Conservation (phyloP, 2,888 invertebrate genomes). For the Calameuta idolon region DNA sequence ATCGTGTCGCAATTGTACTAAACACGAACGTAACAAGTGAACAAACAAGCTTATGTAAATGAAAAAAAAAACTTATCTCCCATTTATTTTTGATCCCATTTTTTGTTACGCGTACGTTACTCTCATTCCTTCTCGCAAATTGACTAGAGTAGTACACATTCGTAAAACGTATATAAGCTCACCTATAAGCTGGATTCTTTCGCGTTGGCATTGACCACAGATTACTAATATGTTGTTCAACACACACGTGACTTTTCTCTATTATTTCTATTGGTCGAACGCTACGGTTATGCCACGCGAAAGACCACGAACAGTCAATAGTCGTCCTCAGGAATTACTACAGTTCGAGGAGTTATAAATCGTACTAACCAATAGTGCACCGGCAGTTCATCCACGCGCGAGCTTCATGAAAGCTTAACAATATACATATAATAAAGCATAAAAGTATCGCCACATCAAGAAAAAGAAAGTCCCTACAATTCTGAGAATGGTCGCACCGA, state of each 20-base stretch:
- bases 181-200: background rate
- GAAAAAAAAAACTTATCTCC: background rate
- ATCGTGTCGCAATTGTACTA: background rate
- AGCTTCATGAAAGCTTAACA: background rate
- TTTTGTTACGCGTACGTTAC: background rate
- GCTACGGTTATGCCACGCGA: conserved; percentile 30
- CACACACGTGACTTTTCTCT: conserved; percentile 44
- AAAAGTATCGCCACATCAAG: background rate
- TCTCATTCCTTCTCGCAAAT: background rate
- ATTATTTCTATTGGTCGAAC: conserved; percentile 44
- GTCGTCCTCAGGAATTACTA: conserved; percentile 31
- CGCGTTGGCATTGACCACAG: conserved; percentile 19
- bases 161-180: background rate
- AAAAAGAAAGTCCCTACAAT: background rate
- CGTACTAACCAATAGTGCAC: background rate
- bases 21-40: background rate
- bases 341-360: conserved; percentile 10
- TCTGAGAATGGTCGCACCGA: conserved; percentile 4
- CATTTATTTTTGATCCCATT: background rate
- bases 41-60: background rate
- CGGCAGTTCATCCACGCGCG: background rate
- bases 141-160: background rate
- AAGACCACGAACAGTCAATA: conserved; percentile 33
- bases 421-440: background rate
- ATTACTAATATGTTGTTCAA: conserved; percentile 27